Base-by-base conservation (phyloP, 2,888 invertebrate species). In the Andrena marginata region DNA sequence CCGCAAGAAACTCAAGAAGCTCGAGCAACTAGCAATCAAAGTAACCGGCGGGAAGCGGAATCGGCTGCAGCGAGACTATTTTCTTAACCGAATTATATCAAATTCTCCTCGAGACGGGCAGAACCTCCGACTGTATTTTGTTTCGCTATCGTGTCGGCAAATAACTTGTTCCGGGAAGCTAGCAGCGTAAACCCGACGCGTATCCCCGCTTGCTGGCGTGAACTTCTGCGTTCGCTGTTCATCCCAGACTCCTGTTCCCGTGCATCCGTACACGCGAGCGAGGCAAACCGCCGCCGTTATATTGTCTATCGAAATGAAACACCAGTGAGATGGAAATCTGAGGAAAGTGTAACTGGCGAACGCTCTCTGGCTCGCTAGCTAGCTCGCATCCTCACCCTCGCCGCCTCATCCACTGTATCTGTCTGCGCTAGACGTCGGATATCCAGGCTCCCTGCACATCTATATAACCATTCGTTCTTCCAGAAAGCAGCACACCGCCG, bases 301-400 rank as follows among this genome's bases (percentile, higher is more conserved):
- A 78, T 82, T 74, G 69, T 77, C 81, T 81, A 83, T 83, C 73
- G 77, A 62, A 75, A 81, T 70, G 83, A 74, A 81, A 73, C 81
- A 49, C 35, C 77, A 31, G 20, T 8, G 73, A 70, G 69, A 81
- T 67, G 73, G 77, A 83, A 81, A 83, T 77, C 81, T 71, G 65
- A 71, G 67, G 73, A 63, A 76, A 70, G 51, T 67, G 72, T 77
- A 71, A 80, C 80, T 42, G 42, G 42, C 42, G 16, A 42, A 42
- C 42, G 42, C 42, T 42, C 42, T 42, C 42, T 16, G 42, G 13
- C 42, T 69, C 68, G 65, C 59, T 29, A 62, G 26, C 59, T 54
- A 16, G 54, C 31, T 33, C 29, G 23, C 31, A 13, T 20, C 16
- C 23, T 31, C 31, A 5, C 29, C 54, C 20, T 56, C 49, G 31